phyloP scores from a whole-genome alignment of 92 coral and sea anemone genomes.

The Phenganax marumi region DNA sequence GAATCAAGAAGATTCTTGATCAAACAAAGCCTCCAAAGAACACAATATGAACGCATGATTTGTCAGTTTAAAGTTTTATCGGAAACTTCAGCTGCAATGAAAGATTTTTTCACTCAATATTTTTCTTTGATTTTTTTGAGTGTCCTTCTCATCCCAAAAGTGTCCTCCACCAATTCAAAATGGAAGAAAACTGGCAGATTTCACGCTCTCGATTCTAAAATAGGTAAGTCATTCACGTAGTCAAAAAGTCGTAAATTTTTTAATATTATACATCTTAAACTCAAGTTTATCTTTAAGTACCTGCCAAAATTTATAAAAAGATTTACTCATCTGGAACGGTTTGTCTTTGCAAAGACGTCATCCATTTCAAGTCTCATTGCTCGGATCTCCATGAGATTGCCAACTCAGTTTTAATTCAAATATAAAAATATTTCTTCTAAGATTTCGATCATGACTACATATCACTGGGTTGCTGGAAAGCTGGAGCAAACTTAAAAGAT shows the following conservation, averaged over 20 bases:
- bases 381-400: background rate
- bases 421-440: background rate
- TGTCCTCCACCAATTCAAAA: conserved; percentile 25
- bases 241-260: background rate
- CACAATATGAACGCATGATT: too few species aligned
- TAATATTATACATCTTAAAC: background rate
- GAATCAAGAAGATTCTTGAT: background rate
- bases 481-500: conserved; percentile 34
- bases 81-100: too few species aligned
- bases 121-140: conserved; percentile 1
- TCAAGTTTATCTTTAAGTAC: too few species aligned
- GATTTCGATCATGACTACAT: conserved; percentile 58
- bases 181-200: conserved; percentile 31
- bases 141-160: background rate
- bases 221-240: conserved; percentile 6
- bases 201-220: conserved; percentile 22
- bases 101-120: background rate
- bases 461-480: conserved; percentile 84
- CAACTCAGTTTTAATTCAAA: background rate
- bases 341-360: too few species aligned
- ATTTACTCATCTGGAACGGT: too few species aligned
- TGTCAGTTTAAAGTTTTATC: too few species aligned
- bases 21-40: background rate
- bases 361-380: too few species aligned
- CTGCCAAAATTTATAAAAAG: too few species aligned